Evolutionary conservation across 2,888 invertebrate genomes (phyloP), one percentile per base, ranked within the genome.

Genomic region (Pinctada fucata): DNA sequence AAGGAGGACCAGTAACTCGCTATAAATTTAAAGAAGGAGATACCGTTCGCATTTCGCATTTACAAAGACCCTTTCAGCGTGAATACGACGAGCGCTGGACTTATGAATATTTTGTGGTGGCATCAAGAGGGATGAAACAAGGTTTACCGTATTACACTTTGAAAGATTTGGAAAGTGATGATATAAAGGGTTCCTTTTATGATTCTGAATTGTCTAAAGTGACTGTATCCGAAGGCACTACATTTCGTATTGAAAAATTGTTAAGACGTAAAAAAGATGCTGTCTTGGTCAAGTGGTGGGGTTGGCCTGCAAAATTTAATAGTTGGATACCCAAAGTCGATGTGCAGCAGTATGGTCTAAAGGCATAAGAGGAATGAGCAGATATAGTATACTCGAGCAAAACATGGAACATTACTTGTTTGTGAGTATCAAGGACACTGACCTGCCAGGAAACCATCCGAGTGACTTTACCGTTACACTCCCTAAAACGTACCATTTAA

Each of bases 61-160:
- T 68, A 74, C 8, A n/a, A 68, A n/a, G 52, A 68, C 5, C 45
- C 6, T 70, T 70, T 49, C 13, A 70, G 4, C 13, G 70, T 5
- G 71, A 71, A 10, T 51, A 31, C 16, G 71, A 71, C 71, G 52
- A 71, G n/a, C 50, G 71, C 6, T 71, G 52, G 4, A 71, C 71
- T 31, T 50, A 50, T n/a, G 71, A 71, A 50, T 71, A 71, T 71
- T 71, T 71, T 16, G 51, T 71, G 6, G 31, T 71, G 5, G 16
- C 13, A n/a, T 10, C 51, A 5, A 50, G 71, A 16, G 50, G 31
- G 2, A 51, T 50, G 16, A 50, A n/a, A 31, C 3, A 71, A 71
- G 58, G 71, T 16, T 8, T 71, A 5, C 51, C 52, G 13, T 16
- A 52, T 71, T 71, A 50, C 31, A 50, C 51, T 2, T 48, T 71